Conservation (phyloP, 2,888 invertebrate genomes). For the Zygothrica quintamaculata region DNA sequence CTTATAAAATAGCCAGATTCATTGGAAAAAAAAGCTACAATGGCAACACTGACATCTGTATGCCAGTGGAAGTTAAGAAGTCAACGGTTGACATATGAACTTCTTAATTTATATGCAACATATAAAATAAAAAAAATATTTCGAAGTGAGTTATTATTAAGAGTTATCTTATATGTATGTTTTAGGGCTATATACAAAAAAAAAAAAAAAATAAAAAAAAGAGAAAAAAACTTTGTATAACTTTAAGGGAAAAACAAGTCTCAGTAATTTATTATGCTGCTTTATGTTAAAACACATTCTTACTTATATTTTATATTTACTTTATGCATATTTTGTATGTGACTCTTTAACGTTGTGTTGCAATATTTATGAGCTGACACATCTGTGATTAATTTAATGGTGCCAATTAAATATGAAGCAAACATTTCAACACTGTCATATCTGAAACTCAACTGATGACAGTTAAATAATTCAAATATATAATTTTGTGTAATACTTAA, state of each 20-base stretch:
- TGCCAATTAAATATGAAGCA: slow-evolving; percentile 45
- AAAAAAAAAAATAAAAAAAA: background rate
- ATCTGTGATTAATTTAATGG: slow-evolving; percentile 34
- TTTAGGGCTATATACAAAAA: background rate
- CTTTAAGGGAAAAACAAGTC: background rate
- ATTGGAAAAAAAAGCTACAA: too few species aligned
- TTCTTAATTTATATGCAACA: slow-evolving; percentile 65
- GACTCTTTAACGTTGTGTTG: background rate
- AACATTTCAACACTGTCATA: slow-evolving; percentile 14
- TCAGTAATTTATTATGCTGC: background rate
- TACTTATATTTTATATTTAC: background rate
- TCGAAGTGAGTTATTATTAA: background rate
- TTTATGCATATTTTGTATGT: background rate
- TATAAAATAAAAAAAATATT: slow-evolving; percentile 20
- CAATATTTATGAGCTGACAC: slow-evolving; percentile 34
- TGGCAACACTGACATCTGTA: slow-evolving; percentile 4
- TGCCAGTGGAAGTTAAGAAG: slow-evolving; percentile 22
- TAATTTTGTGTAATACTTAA: slow-evolving; percentile 23
- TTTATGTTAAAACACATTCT: background rate
- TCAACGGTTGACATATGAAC: slow-evolving; percentile 69
- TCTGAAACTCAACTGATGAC: slow-evolving; percentile 14
- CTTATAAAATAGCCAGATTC: too few species aligned
- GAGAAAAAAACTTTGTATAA: background rate
- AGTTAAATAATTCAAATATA: slow-evolving; percentile 63
- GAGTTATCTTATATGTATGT: background rate